Evolutionary conservation across 2,888 invertebrate species (phyloP).

Genomic region (Noctuana brunneofusca): DNA sequence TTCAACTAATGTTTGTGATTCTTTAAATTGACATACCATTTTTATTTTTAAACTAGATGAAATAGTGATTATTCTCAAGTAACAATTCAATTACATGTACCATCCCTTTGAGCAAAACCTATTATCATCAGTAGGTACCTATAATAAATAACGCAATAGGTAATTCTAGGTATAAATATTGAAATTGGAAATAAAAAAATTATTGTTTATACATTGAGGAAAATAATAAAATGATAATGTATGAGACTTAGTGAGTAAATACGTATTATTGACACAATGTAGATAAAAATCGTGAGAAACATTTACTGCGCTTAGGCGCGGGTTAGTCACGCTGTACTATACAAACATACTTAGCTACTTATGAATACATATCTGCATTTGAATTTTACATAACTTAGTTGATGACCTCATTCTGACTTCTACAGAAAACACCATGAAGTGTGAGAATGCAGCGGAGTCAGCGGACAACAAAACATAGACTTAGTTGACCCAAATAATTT

Average conservation of each 20-base stretch:
- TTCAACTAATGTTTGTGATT: too few relatives aligned
- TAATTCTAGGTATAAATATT: not conserved
- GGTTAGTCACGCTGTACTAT: constrained; percentile 17
- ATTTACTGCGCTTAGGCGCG: constrained; percentile 12
- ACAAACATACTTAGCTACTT: constrained; percentile 1
- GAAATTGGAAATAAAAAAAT: not conserved
- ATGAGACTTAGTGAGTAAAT: constrained; percentile 2
- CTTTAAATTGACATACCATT: too few relatives aligned
- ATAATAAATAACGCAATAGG: not conserved
- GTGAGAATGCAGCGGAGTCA: constrained; percentile 40
- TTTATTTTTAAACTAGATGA: too few relatives aligned
- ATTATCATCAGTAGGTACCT: not conserved
- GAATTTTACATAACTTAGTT: constrained; percentile 15
- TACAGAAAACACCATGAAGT: constrained; percentile 36
- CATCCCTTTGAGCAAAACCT: too few relatives aligned
- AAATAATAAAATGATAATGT: not conserved
- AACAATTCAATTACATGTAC: too few relatives aligned
- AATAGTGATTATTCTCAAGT: too few relatives aligned
- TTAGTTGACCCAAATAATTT: constrained; percentile 70
- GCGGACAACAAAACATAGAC: constrained; percentile 61
- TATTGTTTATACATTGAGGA: not conserved
- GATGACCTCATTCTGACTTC: constrained; percentile 36
- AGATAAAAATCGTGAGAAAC: constrained; percentile 33
- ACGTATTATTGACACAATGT: constrained; percentile 22
- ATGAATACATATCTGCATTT: not conserved